Evolutionary conservation across 2,888 invertebrate genomes (phyloP).

Genomic region (Autographa gamma): DNA sequence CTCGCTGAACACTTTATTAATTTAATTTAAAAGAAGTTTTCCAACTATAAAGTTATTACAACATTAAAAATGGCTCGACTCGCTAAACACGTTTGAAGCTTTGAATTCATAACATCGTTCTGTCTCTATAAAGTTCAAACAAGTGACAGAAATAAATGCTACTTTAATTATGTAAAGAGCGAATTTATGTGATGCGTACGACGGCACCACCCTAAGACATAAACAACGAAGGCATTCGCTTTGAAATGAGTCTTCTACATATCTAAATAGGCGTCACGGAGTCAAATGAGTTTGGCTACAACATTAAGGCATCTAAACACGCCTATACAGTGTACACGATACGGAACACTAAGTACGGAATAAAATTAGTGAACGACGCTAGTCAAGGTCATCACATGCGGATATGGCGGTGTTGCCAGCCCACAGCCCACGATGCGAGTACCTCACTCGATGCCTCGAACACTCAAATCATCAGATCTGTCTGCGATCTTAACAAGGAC

Average conservation of each 20-base stretch:
- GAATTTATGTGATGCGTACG: neutral
- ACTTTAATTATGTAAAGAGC: neutral
- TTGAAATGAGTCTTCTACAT: constrained; percentile 37
- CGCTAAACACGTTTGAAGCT: constrained; percentile 6
- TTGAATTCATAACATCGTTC: constrained; percentile 4
- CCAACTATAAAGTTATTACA: neutral
- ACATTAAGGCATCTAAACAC: constrained; percentile 66
- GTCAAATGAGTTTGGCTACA: constrained; percentile 47
- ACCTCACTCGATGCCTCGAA: constrained; percentile 5
- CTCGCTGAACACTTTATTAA: neutral
- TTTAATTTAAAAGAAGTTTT: neutral
- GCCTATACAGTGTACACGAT: constrained; percentile 73
- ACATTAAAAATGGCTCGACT: neutral
- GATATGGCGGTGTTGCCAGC: constrained; percentile 79
- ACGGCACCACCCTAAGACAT: constrained; percentile 13
- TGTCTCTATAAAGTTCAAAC: constrained; percentile 1
- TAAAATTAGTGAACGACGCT: constrained; percentile 78
- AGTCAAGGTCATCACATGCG: constrained; percentile 82
- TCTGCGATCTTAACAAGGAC: constrained; percentile 25
- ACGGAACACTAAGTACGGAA: constrained; percentile 83
- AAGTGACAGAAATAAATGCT: constrained; percentile 3
- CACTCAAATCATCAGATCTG: constrained; percentile 17
- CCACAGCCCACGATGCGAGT: constrained; percentile 71
- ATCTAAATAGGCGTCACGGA: constrained; percentile 47
- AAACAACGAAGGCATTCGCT: constrained; percentile 12